These are phyloP conservation scores for Irena cyanogastra DNA, from an alignment of 2,113 vertebrate genomes.

Conservation along the genomic window DNA sequence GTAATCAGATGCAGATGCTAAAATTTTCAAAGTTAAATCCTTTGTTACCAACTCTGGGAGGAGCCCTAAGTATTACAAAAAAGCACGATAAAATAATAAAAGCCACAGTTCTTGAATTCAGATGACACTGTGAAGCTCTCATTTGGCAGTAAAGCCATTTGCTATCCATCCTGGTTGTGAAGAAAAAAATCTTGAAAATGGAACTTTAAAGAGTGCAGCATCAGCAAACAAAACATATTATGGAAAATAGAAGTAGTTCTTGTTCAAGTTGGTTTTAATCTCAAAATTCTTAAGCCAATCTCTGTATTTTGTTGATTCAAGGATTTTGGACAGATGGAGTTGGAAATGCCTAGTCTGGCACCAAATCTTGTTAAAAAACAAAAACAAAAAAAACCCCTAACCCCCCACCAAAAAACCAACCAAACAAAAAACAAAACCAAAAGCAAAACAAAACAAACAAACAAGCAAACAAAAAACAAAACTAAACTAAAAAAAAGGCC, in stretches of 20 bases:
- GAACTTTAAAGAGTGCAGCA: neutral
- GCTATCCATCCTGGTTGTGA: neutral
- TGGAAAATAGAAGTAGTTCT: neutral
- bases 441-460: neutral
- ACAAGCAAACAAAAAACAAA: no score
- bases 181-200: neutral
- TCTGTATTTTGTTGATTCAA: neutral
- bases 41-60: neutral
- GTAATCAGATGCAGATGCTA: slow-evolving; percentile 34
- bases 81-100: slow-evolving; percentile 1
- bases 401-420: no score
- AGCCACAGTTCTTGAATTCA: neutral
- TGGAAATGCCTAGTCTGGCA: neutral
- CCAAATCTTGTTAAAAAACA: neutral
- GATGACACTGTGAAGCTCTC: neutral
- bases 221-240: neutral
- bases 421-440: no score
- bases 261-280: neutral
- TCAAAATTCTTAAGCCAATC: neutral
- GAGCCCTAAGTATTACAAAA: neutral
- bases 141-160: neutral
- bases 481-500: neutral
- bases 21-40: slow-evolving; percentile 9
- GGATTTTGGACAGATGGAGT: neutral
- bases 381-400: no score